These are phyloP conservation scores for Acheta domesticus DNA, from an alignment of 2,888 invertebrate genomes.

Conservation along the genomic window DNA sequence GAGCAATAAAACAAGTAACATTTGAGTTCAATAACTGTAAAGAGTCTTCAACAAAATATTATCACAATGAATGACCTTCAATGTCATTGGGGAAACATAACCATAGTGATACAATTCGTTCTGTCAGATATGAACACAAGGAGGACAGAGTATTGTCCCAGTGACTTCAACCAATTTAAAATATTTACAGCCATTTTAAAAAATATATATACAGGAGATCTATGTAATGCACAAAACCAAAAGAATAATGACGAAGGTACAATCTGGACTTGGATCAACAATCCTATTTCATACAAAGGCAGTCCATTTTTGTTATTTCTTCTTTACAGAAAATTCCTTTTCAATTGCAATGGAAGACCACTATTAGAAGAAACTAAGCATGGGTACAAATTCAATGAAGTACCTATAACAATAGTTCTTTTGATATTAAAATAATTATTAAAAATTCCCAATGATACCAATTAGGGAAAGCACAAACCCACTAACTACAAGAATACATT, in stretches of 20 bases:
- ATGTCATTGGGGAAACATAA: neutral
- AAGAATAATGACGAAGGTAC: neutral
- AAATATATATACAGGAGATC: neutral
- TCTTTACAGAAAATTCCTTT: neutral
- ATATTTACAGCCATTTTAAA: neutral
- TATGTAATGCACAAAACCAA: neutral
- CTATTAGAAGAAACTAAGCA: slow-evolving; percentile 1
- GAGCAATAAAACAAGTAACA: neutral
- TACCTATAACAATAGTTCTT: neutral
- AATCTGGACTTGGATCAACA: neutral
- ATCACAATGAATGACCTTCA: neutral
- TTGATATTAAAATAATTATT: neutral
- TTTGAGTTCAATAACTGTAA: neutral
- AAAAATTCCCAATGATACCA: neutral
- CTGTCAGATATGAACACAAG: neutral
- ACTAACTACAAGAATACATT: slow-evolving; percentile 2
- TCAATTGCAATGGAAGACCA: neutral
- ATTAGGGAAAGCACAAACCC: neutral
- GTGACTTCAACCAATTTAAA: neutral
- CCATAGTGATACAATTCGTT: neutral
- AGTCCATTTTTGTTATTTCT: slow-evolving; percentile 8
- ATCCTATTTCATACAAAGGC: neutral
- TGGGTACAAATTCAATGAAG: neutral
- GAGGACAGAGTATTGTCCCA: neutral
- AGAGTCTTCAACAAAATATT: neutral